Conservation (phyloP, 2,888 invertebrate genomes). For the Agapostemon virescens region DNA sequence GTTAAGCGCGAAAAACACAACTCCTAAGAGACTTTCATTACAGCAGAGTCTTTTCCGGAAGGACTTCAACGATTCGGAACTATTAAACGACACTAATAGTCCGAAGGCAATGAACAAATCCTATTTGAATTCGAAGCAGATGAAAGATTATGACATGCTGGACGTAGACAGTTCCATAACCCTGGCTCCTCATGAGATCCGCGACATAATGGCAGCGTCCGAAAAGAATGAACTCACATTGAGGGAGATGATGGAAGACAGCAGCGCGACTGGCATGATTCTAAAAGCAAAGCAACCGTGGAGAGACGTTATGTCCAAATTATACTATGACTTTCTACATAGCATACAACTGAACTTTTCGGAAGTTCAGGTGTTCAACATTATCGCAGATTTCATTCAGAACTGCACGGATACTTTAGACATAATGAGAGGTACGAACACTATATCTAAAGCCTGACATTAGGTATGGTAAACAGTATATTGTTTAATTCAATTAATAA, state of each 20-base stretch:
- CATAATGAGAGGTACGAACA: constrained; percentile 74
- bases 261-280: constrained; percentile 74
- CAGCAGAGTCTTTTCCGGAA: constrained; percentile 54
- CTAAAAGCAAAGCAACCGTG: constrained; percentile 76
- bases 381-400: constrained; percentile 84
- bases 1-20: constrained; percentile 66
- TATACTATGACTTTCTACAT: constrained; percentile 77
- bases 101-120: constrained; percentile 49
- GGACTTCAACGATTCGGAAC: constrained; percentile 50
- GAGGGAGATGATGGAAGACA: constrained; percentile 77
- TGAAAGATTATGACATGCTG: constrained; percentile 51
- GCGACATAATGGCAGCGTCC: constrained; percentile 68
- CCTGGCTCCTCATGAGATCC: constrained; percentile 69
- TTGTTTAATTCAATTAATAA: neutral
- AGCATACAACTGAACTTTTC: constrained; percentile 74
- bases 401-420: constrained; percentile 85
- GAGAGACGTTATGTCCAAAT: constrained; percentile 72
- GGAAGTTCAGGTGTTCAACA: constrained; percentile 83
- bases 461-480: neutral
- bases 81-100: constrained; percentile 42
- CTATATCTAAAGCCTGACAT: neutral
- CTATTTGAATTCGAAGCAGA: constrained; percentile 46
- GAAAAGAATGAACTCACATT: constrained; percentile 72
- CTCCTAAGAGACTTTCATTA: constrained; percentile 66
- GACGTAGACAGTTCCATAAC: constrained; percentile 69